Base-by-base conservation (phyloP, 2,888 invertebrate genomes). In the Ochropleura plecta region DNA sequence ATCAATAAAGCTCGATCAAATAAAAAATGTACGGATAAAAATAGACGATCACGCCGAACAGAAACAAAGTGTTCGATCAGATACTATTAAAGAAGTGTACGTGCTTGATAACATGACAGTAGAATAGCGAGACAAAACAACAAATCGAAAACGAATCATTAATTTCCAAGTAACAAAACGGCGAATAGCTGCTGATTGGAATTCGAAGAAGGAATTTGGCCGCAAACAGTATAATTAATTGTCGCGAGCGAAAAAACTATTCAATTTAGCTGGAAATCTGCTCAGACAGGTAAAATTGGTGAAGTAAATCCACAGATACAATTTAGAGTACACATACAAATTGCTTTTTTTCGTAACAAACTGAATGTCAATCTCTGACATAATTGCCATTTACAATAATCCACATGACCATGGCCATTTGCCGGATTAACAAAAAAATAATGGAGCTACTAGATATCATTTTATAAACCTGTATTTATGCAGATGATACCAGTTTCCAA, bases 91-190 rank as follows among this genome's bases (percentile, higher is more conserved):
- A 84, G 75, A 81, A 75, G 55, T 81, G 81, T 86, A 90, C 90
- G 90, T 88, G 89, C 85, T 81, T 85, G 82, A 86, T 82, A 85
- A 85, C 85, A 76, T 86, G 88, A 87, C 85, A 86, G 83, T 74
- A 80, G 82, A 85, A 86, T 86, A 81, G 79, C 69, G 66, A 75
- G 53, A 82, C 81, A 85, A 88, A 83, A 81, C 76, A 79, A 82
- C 68, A 85, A 77, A 89, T 86, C 84, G 84, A 88, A 88, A 85
- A 84, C 76, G 75, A 81, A 85, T 86, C 64, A 88, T 84, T 85
- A 81, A 79, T 85, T 89, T 88, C 84, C 57, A 74, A 76, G 83
- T 87, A 89, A 86, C 73, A 72, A 83, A 86, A 81, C 81, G 75
- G 77, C 79, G 77, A 84, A 84, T 78, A 74, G 79, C 76, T 83